A percentile compares a stretch with the other conserved stretches of the same genome.
phyloP scores from a whole-genome alignment of 1,140 invertebrate species.

The Adelges cooleyi region DNA sequence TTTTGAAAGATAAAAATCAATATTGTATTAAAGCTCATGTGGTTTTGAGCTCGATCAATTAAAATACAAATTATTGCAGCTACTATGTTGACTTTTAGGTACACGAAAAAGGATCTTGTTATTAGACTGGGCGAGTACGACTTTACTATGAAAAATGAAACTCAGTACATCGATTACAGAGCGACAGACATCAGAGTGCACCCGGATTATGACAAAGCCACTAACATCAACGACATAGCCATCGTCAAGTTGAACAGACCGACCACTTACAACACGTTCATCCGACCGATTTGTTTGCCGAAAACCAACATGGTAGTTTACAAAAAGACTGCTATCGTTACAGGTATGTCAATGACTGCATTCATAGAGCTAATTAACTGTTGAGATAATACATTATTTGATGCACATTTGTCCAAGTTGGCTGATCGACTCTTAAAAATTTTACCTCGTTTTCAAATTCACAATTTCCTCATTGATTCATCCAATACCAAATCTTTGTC shows the following conservation, averaged over 20 bases:
- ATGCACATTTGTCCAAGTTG: not conserved
- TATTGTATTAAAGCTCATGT: too few species aligned
- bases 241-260: constrained; percentile 54
- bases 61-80: too few species aligned
- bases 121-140: constrained; percentile 35
- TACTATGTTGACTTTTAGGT: constrained; percentile 12
- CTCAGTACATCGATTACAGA: constrained; percentile 30
- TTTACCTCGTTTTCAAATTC: too few species aligned
- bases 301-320: constrained; percentile 22
- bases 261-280: constrained; percentile 44
- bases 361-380: too few species aligned
- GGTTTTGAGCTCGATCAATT: too few species aligned
- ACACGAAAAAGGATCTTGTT: constrained; percentile 16
- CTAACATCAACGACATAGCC: constrained; percentile 70
- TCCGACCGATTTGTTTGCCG: constrained; percentile 62
- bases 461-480: too few species aligned
- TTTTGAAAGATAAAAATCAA: too few species aligned
- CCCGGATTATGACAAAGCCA: constrained; percentile 53
- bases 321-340: constrained; percentile 31
- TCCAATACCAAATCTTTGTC: too few species aligned
- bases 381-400: not conserved
- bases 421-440: too few species aligned
- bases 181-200: constrained; percentile 42
- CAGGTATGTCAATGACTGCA: constrained; percentile 32
- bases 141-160: constrained; percentile 31